Base-by-base conservation (phyloP, 2,797 vertebrate genomes). In the Miichthys miiuy region DNA sequence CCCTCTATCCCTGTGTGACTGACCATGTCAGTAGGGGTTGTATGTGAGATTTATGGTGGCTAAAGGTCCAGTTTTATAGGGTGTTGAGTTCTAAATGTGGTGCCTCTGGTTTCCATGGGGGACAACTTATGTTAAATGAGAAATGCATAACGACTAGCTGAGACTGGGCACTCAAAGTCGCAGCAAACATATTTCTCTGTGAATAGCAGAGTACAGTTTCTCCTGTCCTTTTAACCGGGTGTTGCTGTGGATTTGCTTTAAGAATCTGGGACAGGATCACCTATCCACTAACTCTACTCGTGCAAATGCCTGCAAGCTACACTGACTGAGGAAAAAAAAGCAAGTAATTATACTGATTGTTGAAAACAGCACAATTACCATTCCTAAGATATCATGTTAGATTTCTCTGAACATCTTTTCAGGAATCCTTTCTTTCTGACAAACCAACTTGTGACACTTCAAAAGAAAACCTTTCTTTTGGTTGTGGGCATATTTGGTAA, bases 41-140 rank as follows among this genome's bases (percentile, higher is more conserved):
- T 73, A 34, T 50, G 27, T 68, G 42, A 77, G 74, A 86, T 92
- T 89, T 89, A 89, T 86, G 65, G 64, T 52, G 64, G 70, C n/a
- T 81, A 89, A 88, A 90, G 77, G 82, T 83, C 70, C 55, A 9
- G 63, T 87, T 92, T 92, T 82, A 92, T 71, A 81, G 73, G 64
- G 51, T 84, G 25, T 38, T 11, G 25, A 55, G 23, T n/a, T 56
- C 10, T 75, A 75, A 84, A 84, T 67, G 55, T 46, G 75, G 62
- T 61, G 78, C 71, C 75, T 80, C 78, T 69, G 68, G 82, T 90
- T 88, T 88, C 91, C 86, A 88, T 71, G 85, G 86, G n/a, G 46
- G 63, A 73, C 77, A 78, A 70, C 57, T 58, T 41, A 78, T 72
- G 82, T 42, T 17, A 50, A 57, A 81, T 62, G 76, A 85, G 46